Evolutionary conservation across 2,113 vertebrate genomes (phyloP).

Genomic region (Naja naja): DNA sequence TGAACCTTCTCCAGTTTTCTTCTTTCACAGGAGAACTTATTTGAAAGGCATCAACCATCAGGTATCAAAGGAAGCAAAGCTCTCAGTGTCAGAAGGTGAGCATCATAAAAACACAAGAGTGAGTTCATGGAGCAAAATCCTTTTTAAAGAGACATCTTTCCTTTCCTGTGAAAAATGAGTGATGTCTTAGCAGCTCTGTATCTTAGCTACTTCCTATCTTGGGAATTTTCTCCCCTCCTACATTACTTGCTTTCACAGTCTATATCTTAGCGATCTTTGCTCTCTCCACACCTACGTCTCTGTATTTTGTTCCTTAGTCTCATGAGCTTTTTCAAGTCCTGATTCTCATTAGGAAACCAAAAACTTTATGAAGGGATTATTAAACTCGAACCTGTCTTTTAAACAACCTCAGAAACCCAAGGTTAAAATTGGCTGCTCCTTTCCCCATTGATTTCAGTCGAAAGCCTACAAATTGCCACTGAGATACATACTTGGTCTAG

Average conservation of each 20-base stretch:
- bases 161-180: background rate
- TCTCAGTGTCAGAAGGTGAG: background rate
- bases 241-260: background rate
- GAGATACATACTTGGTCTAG: background rate
- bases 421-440: background rate
- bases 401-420: background rate
- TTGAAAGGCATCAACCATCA: slow-evolving; percentile 4
- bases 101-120: accelerated
- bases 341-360: background rate
- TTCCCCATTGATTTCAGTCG: background rate
- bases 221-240: background rate
- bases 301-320: background rate
- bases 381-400: background rate
- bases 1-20: slow-evolving; percentile 15
- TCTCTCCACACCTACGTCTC: background rate
- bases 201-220: background rate
- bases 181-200: background rate
- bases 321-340: background rate
- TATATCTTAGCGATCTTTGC: background rate
- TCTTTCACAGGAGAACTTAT: background rate
- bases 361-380: background rate
- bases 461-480: background rate
- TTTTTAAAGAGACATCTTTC: background rate
- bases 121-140: background rate
- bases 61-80: background rate